Evolutionary conservation across 2,888 invertebrate genomes (phyloP).

Genomic region (Metacarcinus magister): DNA sequence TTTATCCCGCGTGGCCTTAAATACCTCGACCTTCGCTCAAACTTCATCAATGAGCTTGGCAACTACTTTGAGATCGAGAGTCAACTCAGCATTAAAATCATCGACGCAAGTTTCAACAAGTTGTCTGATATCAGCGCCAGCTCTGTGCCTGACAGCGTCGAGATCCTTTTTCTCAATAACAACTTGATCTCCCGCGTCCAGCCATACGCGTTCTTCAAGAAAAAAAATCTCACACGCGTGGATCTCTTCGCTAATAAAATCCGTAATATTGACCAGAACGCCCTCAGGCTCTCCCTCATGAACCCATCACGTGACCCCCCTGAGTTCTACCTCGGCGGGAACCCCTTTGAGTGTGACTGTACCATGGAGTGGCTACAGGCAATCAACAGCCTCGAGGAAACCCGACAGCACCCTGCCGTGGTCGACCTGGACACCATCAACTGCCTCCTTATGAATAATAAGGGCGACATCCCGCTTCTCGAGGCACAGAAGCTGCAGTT

Average conservation of each 20-base stretch:
- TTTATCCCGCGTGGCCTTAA: constrained; percentile 91
- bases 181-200: constrained; percentile 87
- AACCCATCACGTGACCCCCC: constrained; percentile 89
- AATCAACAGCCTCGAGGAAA: constrained; percentile 91
- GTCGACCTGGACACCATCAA: constrained; percentile 92
- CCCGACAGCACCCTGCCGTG: constrained; percentile 88
- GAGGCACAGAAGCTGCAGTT: constrained; percentile 85
- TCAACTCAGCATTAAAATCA: constrained; percentile 88
- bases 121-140: constrained; percentile 92
- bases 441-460: constrained; percentile 89
- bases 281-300: constrained; percentile 89
- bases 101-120: constrained; percentile 93
- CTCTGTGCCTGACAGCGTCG: constrained; percentile 92
- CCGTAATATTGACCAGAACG: constrained; percentile 89
- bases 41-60: constrained; percentile 91
- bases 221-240: constrained; percentile 90
- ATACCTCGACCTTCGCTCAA: constrained; percentile 93
- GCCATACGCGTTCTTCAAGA: constrained; percentile 89
- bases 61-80: constrained; percentile 94
- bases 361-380: constrained; percentile 93
- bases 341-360: constrained; percentile 94
- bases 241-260: constrained; percentile 91
- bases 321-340: constrained; percentile 91
- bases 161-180: constrained; percentile 91
- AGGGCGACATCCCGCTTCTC: constrained; percentile 83